These are phyloP conservation scores for Eptesicus fuscus DNA, from an alignment of 2,113 vertebrate genomes.

Conservation along the genomic window DNA sequence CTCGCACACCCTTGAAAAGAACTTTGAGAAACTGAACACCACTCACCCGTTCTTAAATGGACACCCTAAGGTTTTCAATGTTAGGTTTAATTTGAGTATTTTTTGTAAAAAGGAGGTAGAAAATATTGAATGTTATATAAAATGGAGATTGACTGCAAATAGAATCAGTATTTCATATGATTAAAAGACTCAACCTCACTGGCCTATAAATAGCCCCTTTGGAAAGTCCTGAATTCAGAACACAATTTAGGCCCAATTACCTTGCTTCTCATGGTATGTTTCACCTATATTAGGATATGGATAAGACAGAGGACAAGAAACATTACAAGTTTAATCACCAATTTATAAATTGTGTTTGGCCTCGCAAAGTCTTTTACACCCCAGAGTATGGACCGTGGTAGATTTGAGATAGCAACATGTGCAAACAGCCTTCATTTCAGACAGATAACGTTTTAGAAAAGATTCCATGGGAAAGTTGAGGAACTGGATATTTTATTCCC, in stretches of 20 bases:
- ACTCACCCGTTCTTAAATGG: neutral
- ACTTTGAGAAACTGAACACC: neutral
- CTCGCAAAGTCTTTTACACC: neutral
- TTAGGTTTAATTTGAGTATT: neutral
- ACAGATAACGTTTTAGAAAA: slow-evolving; percentile 14
- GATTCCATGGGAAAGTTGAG: neutral
- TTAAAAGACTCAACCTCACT: neutral
- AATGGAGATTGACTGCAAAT: neutral
- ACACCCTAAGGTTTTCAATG: neutral
- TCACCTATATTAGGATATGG: neutral
- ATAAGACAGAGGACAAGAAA: neutral
- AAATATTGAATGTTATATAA: neutral
- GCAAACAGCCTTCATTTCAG: neutral
- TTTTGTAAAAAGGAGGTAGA: neutral
- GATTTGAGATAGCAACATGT: neutral
- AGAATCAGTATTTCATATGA: neutral
- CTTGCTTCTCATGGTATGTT: neutral
- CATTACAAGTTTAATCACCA: neutral
- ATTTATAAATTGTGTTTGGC: neutral
- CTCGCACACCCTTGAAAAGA: neutral
- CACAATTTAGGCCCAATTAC: neutral
- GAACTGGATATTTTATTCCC: neutral
- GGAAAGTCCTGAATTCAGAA: neutral
- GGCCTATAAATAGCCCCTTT: neutral
- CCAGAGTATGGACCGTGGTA: neutral